A percentile compares a stretch with the other conserved stretches of the same genome.
These are phyloP conservation scores for Anastatus disparis DNA, from an alignment of 1,140 invertebrate genomes.

Conservation along the genomic window DNA sequence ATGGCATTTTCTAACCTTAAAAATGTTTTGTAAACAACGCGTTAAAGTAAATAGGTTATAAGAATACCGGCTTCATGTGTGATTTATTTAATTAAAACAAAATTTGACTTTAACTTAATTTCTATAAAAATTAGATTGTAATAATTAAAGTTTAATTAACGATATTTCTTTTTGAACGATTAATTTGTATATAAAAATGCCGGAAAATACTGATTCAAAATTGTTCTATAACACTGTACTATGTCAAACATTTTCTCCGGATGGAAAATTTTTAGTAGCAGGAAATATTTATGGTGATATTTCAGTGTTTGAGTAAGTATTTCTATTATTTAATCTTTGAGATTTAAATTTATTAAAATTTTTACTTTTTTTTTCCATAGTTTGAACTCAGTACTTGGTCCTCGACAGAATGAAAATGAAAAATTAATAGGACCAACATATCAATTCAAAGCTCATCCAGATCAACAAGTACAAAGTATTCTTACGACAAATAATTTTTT, in stretches of 20 bases:
- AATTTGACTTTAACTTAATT: no score
- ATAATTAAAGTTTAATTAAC: no score
- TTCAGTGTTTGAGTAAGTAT: slow-evolving; percentile 83
- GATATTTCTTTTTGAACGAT: no score
- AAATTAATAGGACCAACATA: slow-evolving; percentile 70
- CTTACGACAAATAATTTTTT: slow-evolving; percentile 77
- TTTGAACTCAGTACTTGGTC: slow-evolving; percentile 70
- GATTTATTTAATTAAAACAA: no score
- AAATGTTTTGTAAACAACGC: no score
- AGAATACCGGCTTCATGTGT: no score
- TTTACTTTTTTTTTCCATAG: slow-evolving; percentile 59
- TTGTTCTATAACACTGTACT: slow-evolving; percentile 81
- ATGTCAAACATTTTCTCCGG: slow-evolving; percentile 82
- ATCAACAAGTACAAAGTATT: slow-evolving; percentile 78
- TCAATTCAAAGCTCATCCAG: slow-evolving; percentile 69
- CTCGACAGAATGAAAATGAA: slow-evolving; percentile 63
- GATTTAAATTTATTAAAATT: slow-evolving; percentile 29
- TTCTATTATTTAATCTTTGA: slow-evolving; percentile 18
- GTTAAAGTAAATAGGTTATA: no score
- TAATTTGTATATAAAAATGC: no score
- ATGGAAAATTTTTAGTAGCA: slow-evolving; percentile 82
- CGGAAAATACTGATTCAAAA: slow-evolving; percentile 60
- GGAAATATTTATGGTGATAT: slow-evolving; percentile 88
- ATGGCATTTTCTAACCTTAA: no score
- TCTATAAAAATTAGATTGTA: no score